Evolutionary conservation across 2,888 invertebrate genomes (phyloP), one percentile per base, ranked within the genome.

Genomic region (Phyllotreta cruciferae): DNA sequence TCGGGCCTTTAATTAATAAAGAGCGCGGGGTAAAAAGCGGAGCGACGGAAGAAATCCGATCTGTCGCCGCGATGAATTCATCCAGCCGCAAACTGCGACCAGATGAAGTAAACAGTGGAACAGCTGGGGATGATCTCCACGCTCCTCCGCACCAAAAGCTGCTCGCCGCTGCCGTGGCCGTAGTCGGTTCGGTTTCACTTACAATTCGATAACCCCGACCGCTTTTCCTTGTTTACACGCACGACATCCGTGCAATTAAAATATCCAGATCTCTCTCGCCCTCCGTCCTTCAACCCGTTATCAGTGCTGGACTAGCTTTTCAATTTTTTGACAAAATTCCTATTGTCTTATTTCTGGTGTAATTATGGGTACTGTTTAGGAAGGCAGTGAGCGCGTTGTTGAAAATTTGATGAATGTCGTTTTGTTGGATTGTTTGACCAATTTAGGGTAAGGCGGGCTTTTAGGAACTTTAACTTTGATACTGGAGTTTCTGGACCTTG

Each of bases 61-160:
- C 62, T 60, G 64, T 56, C 53, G 34, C 63, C 44, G 45, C 55
- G 63, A 66, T 56, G 52, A 63, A 52, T 66, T 67, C 77, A 77
- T 71, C 77, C 75, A 78, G 74, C 78, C 79, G 79, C 77, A 78
- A 79, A 79, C 77, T 78, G 74, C 75, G 73, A 77, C 78, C 79
- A 79, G 79, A 79, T 79, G 79, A 77, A 79, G 77, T 77, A 79
- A 79, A 79, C 78, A 79, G 74, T 77, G 74, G 73, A 75, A 73
- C 77, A 78, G 78, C 76, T 79, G 79, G 75, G 74, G 64, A 66
- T 61, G 66, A 67, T 67, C 66, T 64, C 50, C 58, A 56, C 44
- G 38, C 52, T 42, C 52, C 55, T 53, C 50, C 34, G 14, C 8
- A n/a, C 41, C 50, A 41, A 54, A 42, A 11, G 42, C 52, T 52